These are phyloP conservation scores for Elephas maximus DNA, from an alignment of 2,113 vertebrate genomes.

Conservation along the genomic window DNA sequence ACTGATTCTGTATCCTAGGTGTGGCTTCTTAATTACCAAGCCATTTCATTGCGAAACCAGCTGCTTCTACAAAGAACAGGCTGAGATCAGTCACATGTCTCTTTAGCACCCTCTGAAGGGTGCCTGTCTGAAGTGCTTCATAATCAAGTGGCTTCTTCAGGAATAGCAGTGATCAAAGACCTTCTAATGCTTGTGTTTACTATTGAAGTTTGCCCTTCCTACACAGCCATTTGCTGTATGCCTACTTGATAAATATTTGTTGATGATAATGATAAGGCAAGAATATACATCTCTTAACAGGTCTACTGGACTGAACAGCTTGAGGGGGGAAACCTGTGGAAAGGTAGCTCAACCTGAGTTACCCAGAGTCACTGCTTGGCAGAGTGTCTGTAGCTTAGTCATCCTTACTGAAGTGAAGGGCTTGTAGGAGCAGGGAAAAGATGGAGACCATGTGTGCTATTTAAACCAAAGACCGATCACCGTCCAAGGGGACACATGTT, in stretches of 20 bases:
- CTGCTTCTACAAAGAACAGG: background rate
- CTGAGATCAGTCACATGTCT: background rate
- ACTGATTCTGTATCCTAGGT: background rate
- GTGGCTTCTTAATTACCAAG: background rate
- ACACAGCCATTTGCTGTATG: background rate
- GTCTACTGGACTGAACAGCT: background rate
- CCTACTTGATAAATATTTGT: background rate
- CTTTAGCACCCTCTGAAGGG: background rate
- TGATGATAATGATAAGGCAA: background rate
- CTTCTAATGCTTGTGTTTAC: background rate
- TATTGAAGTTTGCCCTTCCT: background rate
- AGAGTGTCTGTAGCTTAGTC: background rate
- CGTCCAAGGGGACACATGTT: conserved; percentile 6
- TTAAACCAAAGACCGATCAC: conserved; percentile 79
- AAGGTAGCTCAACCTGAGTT: background rate
- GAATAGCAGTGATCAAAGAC: conserved; percentile 5
- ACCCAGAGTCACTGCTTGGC: background rate
- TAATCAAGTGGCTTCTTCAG: conserved; percentile 17
- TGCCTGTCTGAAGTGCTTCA: background rate
- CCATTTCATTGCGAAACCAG: background rate
- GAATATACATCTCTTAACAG: background rate
- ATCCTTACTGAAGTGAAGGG: background rate
- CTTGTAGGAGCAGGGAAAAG: background rate
- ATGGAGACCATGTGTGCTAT: conserved; percentile 7
- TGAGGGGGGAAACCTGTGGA: background rate